Percentiles rank a stretch among this genome's conserved stretches.
Conservation (phyloP, 2,888 invertebrate genomes). For the Neoascia interrupta region DNA sequence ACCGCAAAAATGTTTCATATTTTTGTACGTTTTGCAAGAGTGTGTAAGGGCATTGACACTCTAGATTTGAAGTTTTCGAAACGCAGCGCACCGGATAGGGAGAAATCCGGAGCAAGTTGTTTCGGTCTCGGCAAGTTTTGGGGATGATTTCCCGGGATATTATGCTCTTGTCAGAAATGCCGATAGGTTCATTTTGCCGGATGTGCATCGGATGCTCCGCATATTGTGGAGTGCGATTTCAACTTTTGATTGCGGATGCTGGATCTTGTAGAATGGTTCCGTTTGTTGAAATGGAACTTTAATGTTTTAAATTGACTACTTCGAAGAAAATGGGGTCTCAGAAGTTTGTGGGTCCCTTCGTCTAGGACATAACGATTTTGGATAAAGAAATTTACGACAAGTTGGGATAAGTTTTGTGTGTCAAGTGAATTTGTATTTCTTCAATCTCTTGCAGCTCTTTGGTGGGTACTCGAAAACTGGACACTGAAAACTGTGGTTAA, state of each 20-base stretch:
- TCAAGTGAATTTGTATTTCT: too few species aligned
- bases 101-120: slow-evolving; percentile 27
- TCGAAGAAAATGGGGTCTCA: too few species aligned
- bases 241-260: slow-evolving; percentile 41
- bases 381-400: too few species aligned
- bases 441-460: too few species aligned
- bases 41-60: slow-evolving; percentile 58
- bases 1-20: slow-evolving; percentile 7
- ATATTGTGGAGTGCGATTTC: slow-evolving; percentile 27
- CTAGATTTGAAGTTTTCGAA: slow-evolving; percentile 19
- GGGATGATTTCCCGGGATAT: slow-evolving; percentile 49
- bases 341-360: too few species aligned
- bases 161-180: slow-evolving; percentile 31
- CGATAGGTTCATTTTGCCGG: slow-evolving; percentile 55
- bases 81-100: slow-evolving; percentile 14
- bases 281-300: too few species aligned
- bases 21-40: slow-evolving; percentile 22
- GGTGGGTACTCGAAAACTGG: too few species aligned
- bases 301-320: too few species aligned
- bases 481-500: too few species aligned
- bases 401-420: too few species aligned
- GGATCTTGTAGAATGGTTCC: slow-evolving; percentile 21
- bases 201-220: slow-evolving; percentile 41
- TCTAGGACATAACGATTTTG: too few species aligned
- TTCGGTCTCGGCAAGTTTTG: not conserved